Base-by-base conservation (phyloP, 1,140 invertebrate species). In the Ceratoteleas bidentatus region DNA sequence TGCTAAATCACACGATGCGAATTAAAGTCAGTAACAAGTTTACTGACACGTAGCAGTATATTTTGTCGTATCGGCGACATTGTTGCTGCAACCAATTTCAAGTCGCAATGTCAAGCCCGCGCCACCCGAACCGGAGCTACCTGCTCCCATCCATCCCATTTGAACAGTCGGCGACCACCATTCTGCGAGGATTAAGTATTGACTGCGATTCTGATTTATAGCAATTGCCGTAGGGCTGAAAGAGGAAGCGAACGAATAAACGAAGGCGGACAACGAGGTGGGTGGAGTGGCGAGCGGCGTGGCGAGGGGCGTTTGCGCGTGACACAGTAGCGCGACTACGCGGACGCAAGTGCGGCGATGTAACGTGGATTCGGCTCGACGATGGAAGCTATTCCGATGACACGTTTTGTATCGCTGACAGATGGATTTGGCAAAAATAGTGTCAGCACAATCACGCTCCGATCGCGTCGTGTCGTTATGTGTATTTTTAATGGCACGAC, bases 191-290 rank as follows among this genome's bases (percentile, higher is more conserved):
- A 90, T 90, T 90, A 90, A 90, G 90, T 90, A 90, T 90, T 88
- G 89, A 90, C 89, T 90, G 87, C 88, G 86, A 90, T 90, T 90
- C 87, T 90, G 89, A 90, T 90, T 90, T 90, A 90, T 90, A 90
- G 88, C 90, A 90, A 90, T 90, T 90, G 89, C 88, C 85, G 86
- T 69, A 73, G 77, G 70, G 82, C 65, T 72, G 81, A 80, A 84
- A 81, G 78, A 83, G 75, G 77, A 78, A 80, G 49, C 54, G 64
- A 76, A 64, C 66, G 61, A 81, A 76, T 66, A 62, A 78, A 74
- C 45, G 70, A 53, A 50, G 49, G 65, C 47, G 53, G 53, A 76
- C 0, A 38, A 61, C 57, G 65, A 78, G 75, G 58, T 32, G 70
- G 78, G 81, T 24, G 24, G 24, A 1, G 24, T 4, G 24, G 24